Evolutionary conservation across 2,797 vertebrate genomes (phyloP).

Genomic region (Parauchenoglanis punctatus): DNA sequence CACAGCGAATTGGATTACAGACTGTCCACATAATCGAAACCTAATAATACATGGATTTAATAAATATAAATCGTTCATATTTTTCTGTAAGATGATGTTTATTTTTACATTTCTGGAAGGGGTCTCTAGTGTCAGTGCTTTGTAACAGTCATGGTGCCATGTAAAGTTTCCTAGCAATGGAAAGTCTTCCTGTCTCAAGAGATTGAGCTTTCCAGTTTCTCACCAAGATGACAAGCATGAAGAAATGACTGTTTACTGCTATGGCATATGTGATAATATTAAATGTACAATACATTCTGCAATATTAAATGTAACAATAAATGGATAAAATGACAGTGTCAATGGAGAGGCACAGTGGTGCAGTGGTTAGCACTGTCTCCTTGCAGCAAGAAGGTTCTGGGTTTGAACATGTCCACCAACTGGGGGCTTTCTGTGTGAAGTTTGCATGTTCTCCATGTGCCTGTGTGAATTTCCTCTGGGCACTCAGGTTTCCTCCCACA

Average conservation of each 20-base stretch:
- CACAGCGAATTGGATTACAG: background rate
- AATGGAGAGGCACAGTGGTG: too few relatives aligned
- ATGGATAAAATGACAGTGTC: background rate
- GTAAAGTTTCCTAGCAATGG: background rate
- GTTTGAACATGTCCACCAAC: too few relatives aligned
- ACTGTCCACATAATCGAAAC: background rate
- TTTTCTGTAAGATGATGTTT: background rate
- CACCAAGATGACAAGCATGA: background rate
- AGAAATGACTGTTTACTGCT: background rate
- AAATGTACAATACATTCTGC: background rate
- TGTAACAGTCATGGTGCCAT: background rate
- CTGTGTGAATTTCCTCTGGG: too few relatives aligned
- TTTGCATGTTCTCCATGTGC: too few relatives aligned
- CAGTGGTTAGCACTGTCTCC: too few relatives aligned
- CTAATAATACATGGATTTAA: background rate
- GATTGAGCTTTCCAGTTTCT: background rate
- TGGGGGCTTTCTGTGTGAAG: too few relatives aligned
- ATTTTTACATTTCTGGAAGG: background rate
- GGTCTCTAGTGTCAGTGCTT: background rate
- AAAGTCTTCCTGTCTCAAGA: background rate
- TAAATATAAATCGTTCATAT: background rate
- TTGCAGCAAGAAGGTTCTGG: too few relatives aligned
- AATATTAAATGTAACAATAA: background rate
- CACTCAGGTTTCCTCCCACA: too few relatives aligned
- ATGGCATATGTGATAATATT: background rate